Base-by-base conservation (phyloP, 2,797 vertebrate genomes). In the Sus cebifrons region DNA sequence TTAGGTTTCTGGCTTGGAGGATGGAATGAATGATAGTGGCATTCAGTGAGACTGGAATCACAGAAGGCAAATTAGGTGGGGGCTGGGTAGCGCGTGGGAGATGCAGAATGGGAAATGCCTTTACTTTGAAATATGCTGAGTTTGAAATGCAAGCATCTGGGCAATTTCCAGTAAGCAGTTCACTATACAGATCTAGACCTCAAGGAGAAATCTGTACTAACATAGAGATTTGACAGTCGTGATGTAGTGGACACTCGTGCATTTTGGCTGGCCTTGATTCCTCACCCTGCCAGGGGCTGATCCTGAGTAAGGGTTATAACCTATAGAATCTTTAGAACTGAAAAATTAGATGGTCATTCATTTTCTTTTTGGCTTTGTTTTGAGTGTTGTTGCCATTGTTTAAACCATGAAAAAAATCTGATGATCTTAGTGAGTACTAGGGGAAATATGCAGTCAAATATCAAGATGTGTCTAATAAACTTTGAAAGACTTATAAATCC, bases 281-380 rank as follows among this genome's bases (percentile, higher is more conserved):
- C 68, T 83, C 7, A 23, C 16, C 10, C 58, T 58, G 60, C 8
- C 56, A n/a, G 1, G 29, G n/a, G 58, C 54, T 67, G 44, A 40
- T 77, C 71, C n/a, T 85, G 36, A 90, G 20, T 21, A 17, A 65
- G 75, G n/a, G 29, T 81, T 89, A 71, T 32, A 25, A 7, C 85
- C 74, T 6, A 54, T 36, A 36, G 36, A 36, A 49, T 10, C 44
- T 49, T 7, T 44, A 77, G 18, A 95, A 54, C 5, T 16, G 27
- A 56, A 71, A 56, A 83, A 6, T 32, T 21, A 86, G 2, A 23
- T 2, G 9, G 60, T 40, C 36, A 49, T 86, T 79, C 56, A 7
- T 88, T 89, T 89, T 83, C 82, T 89, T 32, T 92, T 86, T 65
- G 25, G 71, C 67, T 52, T 77, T 54, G 25, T 87, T 83, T 89